A percentile compares a stretch with the other conserved stretches of the same genome.
Conservation (phyloP, 2,888 invertebrate species). For the Dolomedes plantarius region DNA sequence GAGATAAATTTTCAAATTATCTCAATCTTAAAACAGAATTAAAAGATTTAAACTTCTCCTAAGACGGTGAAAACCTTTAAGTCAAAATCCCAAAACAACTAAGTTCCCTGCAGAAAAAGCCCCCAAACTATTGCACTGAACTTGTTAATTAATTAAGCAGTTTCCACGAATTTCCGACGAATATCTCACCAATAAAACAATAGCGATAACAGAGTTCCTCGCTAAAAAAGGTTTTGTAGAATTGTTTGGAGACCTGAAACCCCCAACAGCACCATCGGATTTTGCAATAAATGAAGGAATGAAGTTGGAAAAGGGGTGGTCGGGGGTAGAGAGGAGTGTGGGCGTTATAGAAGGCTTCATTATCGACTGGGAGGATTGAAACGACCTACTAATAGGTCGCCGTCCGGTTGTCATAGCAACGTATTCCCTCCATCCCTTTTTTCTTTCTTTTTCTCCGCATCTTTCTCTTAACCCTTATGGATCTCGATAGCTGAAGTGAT, state of each 20-base stretch:
- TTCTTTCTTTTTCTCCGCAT: constrained; percentile 19
- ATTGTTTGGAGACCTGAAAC: neutral
- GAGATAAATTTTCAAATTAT: constrained; percentile 9
- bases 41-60: constrained; percentile 3
- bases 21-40: constrained; percentile 8
- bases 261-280: constrained; percentile 30
- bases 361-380: constrained; percentile 69
- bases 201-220: constrained; percentile 6
- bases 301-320: constrained; percentile 21
- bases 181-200: constrained; percentile 12
- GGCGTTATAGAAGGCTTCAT: constrained; percentile 62
- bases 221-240: constrained; percentile 6
- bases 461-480: constrained; percentile 58
- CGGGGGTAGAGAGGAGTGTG: neutral
- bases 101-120: neutral
- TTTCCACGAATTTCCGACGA: neutral
- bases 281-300: constrained; percentile 65
- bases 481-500: constrained; percentile 66
- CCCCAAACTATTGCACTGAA: neutral
- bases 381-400: constrained; percentile 71
- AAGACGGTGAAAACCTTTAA: neutral
- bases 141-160: constrained; percentile 12
- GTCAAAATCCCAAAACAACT: constrained; percentile 6
- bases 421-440: constrained; percentile 46
- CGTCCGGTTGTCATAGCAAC: constrained; percentile 66